Percentiles rank a stretch among this genome's conserved stretches.
Conservation (phyloP, 2,113 vertebrate genomes). For the Maccullochella peelii region DNA sequence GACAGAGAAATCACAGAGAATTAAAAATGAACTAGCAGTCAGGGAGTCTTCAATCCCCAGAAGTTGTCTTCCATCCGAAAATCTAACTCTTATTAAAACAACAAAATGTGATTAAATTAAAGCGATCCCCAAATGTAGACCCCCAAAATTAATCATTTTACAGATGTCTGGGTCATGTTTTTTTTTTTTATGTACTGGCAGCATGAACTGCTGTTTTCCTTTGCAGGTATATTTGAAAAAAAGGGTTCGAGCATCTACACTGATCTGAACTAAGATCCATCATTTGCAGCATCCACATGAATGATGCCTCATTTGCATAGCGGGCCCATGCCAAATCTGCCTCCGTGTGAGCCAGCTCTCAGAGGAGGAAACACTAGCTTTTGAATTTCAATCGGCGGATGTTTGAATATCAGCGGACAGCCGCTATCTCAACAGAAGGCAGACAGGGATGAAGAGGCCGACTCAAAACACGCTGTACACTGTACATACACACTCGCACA, state of each 20-base stretch:
- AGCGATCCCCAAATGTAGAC: background rate
- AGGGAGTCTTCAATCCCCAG: background rate
- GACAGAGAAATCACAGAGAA: conserved; percentile 31
- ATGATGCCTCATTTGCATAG: conserved; percentile 68
- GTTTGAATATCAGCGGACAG: conserved; percentile 66
- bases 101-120: conserved; percentile 8
- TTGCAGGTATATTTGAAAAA: background rate
- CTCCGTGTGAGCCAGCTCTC: conserved; percentile 59
- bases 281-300: conserved; percentile 51
- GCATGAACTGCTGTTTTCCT: background rate
- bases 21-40: conserved; percentile 23
- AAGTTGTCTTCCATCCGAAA: background rate
- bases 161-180: background rate
- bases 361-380: conserved; percentile 59
- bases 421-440: conserved; percentile 62
- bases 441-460: conserved; percentile 45
- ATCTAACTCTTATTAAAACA: background rate
- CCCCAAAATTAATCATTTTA: background rate
- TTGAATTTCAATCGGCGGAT: conserved; percentile 71
- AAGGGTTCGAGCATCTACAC: conserved; percentile 1
- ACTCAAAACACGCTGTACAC: conserved; percentile 1
- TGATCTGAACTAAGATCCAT: conserved; percentile 43
- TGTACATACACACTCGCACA: conserved; percentile 13
- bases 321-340: conserved; percentile 45
- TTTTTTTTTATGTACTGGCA: background rate